Evolutionary conservation across 1,140 invertebrate species (phyloP), one percentile per base, ranked within the genome.

Genomic region (Zaprionus lachaisei): DNA sequence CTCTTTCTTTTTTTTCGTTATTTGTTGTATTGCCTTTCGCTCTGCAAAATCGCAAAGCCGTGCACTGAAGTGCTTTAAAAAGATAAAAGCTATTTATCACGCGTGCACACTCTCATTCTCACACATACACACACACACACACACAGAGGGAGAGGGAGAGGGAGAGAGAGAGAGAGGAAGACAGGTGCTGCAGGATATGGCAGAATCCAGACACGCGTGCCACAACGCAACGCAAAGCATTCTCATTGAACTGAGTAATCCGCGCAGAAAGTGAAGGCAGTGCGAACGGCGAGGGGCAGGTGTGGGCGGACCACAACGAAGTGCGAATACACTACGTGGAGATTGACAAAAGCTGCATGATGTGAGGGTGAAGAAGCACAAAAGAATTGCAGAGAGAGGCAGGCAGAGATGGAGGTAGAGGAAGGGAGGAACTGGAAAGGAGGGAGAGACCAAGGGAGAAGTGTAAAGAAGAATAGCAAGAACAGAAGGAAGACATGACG

Each of bases 81-180:
- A 90, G 84, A 89, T 89, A 89, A 89, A 89, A 89, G 85, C 85
- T 85, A 89, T 89, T 89, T 89, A 89, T 89, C 84, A 87, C 78
- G 80, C 81, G 72, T 78, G 62, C 78, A 89, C 78, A 89, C 73
- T 51, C 80, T 14, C 49, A 57, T 26, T 15, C 55, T 44, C 61
- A 56, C 62, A 31, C 70, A 55, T 31, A 2, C 49, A 22, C 64
- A 56, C 31, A 44, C 11, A 14, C 31, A 57, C 12, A 31, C 11
- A 11, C 2, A 44, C 31, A 22, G 17, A 44, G 12, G 28, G 34
- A 37, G 15, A 17, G 11, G 14, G n/a, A 22, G 17, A 44, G 12
- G 28, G 34, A 47, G 6, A 34, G n/a, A 56, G 7, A 47, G n/a
- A 56, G 5, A 47, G 11, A 37, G 47, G 22, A n/a, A 31, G 44